Evolutionary conservation across 2,888 invertebrate species (phyloP).

Genomic region (Lasioglossum zephyrum): DNA sequence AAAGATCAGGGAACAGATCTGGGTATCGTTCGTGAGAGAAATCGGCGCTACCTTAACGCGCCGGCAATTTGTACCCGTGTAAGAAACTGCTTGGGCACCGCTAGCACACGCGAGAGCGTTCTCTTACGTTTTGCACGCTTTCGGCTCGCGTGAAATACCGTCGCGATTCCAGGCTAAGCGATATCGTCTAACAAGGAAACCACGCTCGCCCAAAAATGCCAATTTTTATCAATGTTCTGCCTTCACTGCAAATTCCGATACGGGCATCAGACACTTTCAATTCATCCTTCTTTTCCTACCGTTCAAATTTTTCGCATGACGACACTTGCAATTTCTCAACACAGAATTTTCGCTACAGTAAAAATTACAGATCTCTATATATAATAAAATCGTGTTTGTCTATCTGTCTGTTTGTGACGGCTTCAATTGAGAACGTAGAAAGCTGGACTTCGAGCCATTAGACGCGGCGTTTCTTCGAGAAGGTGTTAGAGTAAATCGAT

Average conservation of each 20-base stretch:
- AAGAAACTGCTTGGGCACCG: conserved; percentile 51
- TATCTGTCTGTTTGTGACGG: too few species aligned
- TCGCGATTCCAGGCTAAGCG: background rate
- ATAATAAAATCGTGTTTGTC: too few species aligned
- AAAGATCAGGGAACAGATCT: conserved; percentile 59
- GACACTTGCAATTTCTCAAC: background rate
- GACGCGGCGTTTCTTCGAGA: too few species aligned
- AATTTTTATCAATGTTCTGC: background rate
- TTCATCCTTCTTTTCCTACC: background rate
- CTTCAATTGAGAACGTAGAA: too few species aligned
- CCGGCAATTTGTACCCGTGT: conserved; percentile 59
- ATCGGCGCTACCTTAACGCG: conserved; percentile 64
- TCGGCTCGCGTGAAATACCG: conserved; percentile 51
- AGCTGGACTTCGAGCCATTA: too few species aligned
- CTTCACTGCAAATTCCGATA: background rate
- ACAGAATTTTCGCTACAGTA: background rate
- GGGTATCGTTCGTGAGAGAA: conserved; percentile 67
- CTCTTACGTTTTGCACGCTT: conserved; percentile 31
- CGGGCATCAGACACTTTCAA: background rate
- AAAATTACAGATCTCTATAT: background rate
- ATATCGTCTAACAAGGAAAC: conserved; percentile 21
- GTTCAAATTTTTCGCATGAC: background rate
- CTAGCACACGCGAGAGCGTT: conserved; percentile 48
- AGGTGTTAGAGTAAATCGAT: too few species aligned
- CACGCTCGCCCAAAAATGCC: background rate